phyloP scores from a whole-genome alignment of 2,797 vertebrate genomes.

The Acrocephalus scirpaceus region DNA sequence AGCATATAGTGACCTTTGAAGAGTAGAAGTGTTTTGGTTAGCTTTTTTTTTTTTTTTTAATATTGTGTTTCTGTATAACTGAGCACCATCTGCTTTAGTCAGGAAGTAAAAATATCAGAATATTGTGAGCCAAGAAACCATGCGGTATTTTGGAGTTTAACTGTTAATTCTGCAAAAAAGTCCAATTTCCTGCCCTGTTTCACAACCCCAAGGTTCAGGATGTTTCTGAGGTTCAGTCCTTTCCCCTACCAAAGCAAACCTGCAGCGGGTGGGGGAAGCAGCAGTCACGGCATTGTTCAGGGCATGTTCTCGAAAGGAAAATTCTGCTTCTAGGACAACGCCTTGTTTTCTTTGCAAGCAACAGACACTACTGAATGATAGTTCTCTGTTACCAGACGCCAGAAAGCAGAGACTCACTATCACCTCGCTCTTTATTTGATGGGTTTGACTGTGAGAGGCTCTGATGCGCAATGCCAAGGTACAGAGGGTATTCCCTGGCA shows the following conservation, averaged over 20 bases:
- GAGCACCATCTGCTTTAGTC: constrained; percentile 56
- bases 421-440: neutral
- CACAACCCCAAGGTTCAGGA: neutral
- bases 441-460: neutral
- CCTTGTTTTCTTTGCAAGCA: neutral
- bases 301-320: neutral
- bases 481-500: neutral
- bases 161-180: neutral
- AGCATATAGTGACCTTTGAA: neutral
- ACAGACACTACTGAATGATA: neutral
- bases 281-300: neutral
- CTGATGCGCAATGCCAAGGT: accelerated
- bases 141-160: constrained; percentile 21
- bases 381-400: neutral
- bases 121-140: constrained; percentile 8
- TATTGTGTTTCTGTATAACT: neutral
- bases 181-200: constrained; percentile 32
- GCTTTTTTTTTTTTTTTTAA: neutral
- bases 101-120: constrained; percentile 54
- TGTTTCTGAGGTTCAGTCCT: neutral
- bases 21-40: constrained; percentile 18
- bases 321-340: neutral
- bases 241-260: neutral
- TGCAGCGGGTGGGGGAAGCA: neutral
- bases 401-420: neutral